phyloP scores from a whole-genome alignment of 2,113 vertebrate genomes.

The Seriola dumerili region DNA sequence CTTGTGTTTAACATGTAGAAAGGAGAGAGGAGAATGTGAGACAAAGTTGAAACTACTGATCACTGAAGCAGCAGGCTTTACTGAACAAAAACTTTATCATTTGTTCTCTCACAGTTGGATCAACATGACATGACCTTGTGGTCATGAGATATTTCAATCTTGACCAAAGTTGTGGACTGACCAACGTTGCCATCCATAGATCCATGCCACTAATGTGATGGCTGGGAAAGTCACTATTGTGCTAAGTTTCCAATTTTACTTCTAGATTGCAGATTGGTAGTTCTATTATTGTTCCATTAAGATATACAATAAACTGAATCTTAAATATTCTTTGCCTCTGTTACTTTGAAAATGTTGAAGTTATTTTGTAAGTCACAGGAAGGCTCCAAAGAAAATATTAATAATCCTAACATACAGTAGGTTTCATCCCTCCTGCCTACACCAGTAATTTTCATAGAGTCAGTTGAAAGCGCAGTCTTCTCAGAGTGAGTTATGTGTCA shows the following conservation, averaged over 20 bases:
- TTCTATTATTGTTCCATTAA: background rate
- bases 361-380: background rate
- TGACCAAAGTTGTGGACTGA: too few species aligned
- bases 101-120: too few species aligned
- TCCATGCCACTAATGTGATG: too few species aligned
- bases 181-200: too few species aligned
- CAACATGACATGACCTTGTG: too few species aligned
- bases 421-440: background rate
- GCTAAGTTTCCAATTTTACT: background rate
- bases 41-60: too few species aligned
- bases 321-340: background rate
- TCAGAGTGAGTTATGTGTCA: slow-evolving; percentile 46
- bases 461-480: slow-evolving; percentile 25
- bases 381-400: slow-evolving; percentile 5
- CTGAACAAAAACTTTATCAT: too few species aligned
- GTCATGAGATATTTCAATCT: too few species aligned
- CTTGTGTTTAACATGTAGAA: too few species aligned
- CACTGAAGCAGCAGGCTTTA: too few species aligned
- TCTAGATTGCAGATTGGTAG: background rate
- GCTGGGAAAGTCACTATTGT: background rate
- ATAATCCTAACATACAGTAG: background rate
- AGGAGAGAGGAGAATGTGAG: too few species aligned
- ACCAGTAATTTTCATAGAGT: background rate
- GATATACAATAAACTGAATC: background rate
- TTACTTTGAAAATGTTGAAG: background rate